These are phyloP conservation scores for Littorina saxatilis DNA, from an alignment of 1,140 invertebrate genomes.

Conservation along the genomic window DNA sequence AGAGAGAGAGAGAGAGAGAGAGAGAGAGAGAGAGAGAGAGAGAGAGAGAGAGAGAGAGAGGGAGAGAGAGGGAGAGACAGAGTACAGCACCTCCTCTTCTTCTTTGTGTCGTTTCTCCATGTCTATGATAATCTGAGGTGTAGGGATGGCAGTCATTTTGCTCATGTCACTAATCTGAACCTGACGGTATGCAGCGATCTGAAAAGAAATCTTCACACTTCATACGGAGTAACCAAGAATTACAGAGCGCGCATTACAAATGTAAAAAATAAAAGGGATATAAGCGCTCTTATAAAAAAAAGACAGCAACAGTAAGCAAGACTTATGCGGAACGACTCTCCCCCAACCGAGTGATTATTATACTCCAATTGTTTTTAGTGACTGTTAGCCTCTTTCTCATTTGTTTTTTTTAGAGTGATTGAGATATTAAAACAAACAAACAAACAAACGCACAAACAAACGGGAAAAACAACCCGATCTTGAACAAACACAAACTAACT, in stretches of 20 bases:
- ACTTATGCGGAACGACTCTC: background rate
- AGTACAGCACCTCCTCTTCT: background rate
- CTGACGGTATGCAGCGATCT: background rate
- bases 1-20: conserved; percentile 26
- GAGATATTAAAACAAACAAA: background rate
- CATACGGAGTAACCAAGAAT: background rate
- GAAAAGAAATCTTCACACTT: background rate
- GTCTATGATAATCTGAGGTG: background rate
- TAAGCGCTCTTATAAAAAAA: background rate
- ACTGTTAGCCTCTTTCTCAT: no score
- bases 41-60: conserved; percentile 7
- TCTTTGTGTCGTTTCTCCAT: background rate
- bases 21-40: conserved; percentile 1
- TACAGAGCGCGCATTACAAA: no score
- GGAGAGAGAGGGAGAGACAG: background rate
- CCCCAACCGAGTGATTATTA: no score
- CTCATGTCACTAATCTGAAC: background rate
- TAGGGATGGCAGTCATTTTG: background rate
- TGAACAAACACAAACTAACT: conserved; percentile 2
- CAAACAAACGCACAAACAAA: background rate
- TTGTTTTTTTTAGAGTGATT: background rate
- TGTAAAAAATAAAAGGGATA: no score
- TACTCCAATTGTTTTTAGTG: no score
- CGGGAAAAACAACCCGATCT: background rate
- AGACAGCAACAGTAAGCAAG: background rate